Conservation (phyloP, 2,888 invertebrate genomes). For the Mesopsocus fuscifrons region DNA sequence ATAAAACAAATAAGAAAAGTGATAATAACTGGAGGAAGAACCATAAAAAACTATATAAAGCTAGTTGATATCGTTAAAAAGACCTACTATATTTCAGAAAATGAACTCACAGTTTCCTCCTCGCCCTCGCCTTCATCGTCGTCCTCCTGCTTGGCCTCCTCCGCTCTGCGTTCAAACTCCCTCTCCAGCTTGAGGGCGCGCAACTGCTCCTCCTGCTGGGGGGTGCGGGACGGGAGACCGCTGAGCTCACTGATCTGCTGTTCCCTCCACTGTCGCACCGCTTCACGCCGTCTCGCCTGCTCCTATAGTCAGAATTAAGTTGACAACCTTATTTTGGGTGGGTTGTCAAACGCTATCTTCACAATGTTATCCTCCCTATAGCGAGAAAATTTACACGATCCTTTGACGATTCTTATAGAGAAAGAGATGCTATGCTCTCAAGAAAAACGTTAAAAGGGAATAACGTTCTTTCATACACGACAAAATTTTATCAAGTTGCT, state of each 20-base stretch:
- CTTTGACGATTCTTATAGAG: no score
- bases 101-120: conserved; percentile 16
- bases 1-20: conserved; percentile 7
- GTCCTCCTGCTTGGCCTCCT: conserved; percentile 50
- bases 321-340: no score
- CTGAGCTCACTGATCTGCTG: conserved; percentile 70
- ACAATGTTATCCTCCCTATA: no score
- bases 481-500: no score
- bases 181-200: conserved; percentile 78
- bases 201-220: conserved; percentile 73
- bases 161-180: conserved; percentile 82
- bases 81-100: no score
- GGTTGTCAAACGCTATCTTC: no score
- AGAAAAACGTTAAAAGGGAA: no score
- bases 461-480: no score
- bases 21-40: not conserved
- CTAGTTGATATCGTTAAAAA: no score
- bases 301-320: conserved; percentile 30
- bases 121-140: conserved; percentile 48
- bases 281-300: conserved; percentile 48
- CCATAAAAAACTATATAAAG: no score
- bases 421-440: no score
- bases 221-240: conserved; percentile 42
- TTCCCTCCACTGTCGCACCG: conserved; percentile 62
- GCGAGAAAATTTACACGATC: no score